Percentiles rank a stretch among this genome's conserved stretches.
Conservation (phyloP, 2,113 vertebrate species). For the Herpetotheres cachinnans region DNA sequence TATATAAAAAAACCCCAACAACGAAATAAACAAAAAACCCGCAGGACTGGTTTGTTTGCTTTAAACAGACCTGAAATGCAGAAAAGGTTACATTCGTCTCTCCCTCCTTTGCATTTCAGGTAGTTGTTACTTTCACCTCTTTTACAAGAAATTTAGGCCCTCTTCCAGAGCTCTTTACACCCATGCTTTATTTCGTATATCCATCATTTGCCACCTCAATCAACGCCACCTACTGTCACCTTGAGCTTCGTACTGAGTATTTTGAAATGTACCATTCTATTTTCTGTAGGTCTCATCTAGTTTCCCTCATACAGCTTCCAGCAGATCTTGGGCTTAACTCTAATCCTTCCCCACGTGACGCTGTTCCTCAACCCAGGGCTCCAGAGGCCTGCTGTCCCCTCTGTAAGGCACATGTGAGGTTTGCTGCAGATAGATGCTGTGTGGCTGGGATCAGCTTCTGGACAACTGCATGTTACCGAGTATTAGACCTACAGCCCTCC, state of each 20-base stretch:
- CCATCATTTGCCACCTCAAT: not conserved
- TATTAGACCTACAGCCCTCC: not conserved
- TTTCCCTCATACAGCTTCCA: not conserved
- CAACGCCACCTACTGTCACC: not conserved
- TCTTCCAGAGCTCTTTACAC: not conserved
- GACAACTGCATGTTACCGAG: not conserved
- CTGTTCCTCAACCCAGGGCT: not conserved
- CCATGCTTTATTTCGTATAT: not conserved
- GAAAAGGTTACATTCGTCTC: no score
- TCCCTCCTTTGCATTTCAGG: not conserved
- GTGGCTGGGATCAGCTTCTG: not conserved
- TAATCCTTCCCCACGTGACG: accelerated
- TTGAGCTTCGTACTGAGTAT: not conserved
- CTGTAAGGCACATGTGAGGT: accelerated
- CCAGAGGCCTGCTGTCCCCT: not conserved
- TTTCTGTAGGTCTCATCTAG: not conserved
- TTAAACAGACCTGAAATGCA: not conserved
- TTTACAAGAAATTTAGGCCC: not conserved
- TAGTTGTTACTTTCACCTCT: not conserved
- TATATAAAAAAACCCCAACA: not conserved
- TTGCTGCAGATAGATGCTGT: not conserved
- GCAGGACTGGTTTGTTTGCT: not conserved
- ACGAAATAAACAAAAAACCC: no score
- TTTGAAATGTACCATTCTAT: not conserved
- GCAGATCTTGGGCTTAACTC: not conserved